Evolutionary conservation across 92 coral and sea anemone species (phyloP), one percentile per base, ranked within the genome.

Genomic region (Meandrina meandrites): DNA sequence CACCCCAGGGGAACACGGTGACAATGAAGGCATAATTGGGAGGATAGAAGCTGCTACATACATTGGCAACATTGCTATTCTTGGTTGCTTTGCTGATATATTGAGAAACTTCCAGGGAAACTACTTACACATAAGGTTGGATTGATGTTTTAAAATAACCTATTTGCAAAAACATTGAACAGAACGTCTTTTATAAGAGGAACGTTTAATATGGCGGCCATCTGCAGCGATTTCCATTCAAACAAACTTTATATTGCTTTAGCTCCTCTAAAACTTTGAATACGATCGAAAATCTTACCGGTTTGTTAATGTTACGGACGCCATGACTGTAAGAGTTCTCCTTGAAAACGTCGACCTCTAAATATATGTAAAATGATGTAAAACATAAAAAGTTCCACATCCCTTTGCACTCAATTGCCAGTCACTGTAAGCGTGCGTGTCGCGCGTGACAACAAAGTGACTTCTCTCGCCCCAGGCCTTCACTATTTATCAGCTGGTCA

Each of bases 301-400:
- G 40, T 86, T 85, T 0, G 93, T 91, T 32, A 91, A 64, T 51
- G 93, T 87, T 58, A 87, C 93, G 4, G 89, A 79, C 54, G 93
- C 83, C 93, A 91, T 91, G 28, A 57, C 72, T 28, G 36, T 32
- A 6, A 30, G 58, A 35, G 18, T 79, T 31, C 67, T 69, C 31
- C 2, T 34, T 15, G 21, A 71, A 48, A 83, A 51, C 1, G 27
- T 12, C n/a, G n/a, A n/a, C 37, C 85, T 35, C 56, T 6, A 37
- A 14, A 62, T 64, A 6, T 37, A 40, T 17, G n/a, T n/a, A n/a
- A n/a, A n/a, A n/a, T n/a, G n/a, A n/a, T n/a, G n/a, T n/a, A n/a
- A n/a, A n/a, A n/a, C n/a, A n/a, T n/a, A n/a, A n/a, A n/a, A 36
- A 73, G 78, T 51, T 37, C 19, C 40, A 5, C 47, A 4, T 8